Conservation (phyloP, 2,888 invertebrate genomes). For the Nomada fucata region DNA sequence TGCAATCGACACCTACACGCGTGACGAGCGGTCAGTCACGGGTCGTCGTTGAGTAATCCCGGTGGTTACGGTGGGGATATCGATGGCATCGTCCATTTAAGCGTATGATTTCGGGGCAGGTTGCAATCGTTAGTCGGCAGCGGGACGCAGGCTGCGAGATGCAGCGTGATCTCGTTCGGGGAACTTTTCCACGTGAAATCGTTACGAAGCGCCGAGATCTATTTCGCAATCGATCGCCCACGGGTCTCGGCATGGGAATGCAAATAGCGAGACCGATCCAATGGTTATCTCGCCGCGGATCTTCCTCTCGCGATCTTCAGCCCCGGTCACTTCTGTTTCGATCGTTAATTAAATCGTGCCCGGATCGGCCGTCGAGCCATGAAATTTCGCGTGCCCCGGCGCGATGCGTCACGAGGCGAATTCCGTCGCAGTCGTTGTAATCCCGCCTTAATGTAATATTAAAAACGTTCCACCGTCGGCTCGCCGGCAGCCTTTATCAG, state of each 20-base stretch:
- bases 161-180: neutral
- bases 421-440: slow-evolving; percentile 61
- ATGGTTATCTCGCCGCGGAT: slow-evolving; percentile 5
- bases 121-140: too few species aligned
- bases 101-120: too few species aligned
- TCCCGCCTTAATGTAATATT: slow-evolving; percentile 77
- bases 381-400: slow-evolving; percentile 60
- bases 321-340: neutral
- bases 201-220: neutral
- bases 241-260: slow-evolving; percentile 25
- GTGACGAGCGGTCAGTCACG: neutral
- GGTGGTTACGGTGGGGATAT: too few species aligned
- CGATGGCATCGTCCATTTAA: too few species aligned
- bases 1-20: slow-evolving; percentile 2
- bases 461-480: slow-evolving; percentile 76
- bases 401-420: slow-evolving; percentile 63
- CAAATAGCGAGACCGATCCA: slow-evolving; percentile 26
- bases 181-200: too few species aligned
- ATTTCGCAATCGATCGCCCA: slow-evolving; percentile 26
- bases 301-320: neutral
- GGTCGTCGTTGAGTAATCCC: neutral
- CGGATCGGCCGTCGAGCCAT: slow-evolving; percentile 39
- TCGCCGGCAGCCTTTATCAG: slow-evolving; percentile 84
- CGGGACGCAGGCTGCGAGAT: neutral
- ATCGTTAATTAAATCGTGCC: slow-evolving; percentile 55